A percentile compares a stretch with the other conserved stretches of the same genome.
Conservation (phyloP, 2,113 vertebrate species). For the Pundamilia nyererei region DNA sequence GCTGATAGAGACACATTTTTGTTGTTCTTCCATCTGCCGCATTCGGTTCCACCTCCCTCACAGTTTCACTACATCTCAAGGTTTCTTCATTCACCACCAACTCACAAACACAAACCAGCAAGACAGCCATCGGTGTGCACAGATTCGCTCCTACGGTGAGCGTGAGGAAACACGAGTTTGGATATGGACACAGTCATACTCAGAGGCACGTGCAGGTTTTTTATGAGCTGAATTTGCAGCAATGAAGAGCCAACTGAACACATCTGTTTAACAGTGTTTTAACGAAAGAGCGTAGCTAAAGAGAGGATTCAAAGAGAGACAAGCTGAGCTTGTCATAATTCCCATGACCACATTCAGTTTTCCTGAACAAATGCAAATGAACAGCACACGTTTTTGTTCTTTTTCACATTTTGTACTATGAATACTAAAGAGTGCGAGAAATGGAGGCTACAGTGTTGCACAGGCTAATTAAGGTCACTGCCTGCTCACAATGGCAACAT, state of each 20-base stretch:
- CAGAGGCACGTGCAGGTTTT: background rate
- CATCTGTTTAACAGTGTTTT: background rate
- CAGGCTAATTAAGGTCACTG: background rate
- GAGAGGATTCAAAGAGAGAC: background rate
- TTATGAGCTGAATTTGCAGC: background rate
- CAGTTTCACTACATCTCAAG: background rate
- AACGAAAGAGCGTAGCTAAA: background rate
- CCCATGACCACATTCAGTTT: background rate
- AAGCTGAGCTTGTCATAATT: background rate
- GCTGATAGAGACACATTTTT: background rate
- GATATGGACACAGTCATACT: background rate
- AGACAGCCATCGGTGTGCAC: background rate
- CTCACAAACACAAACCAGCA: background rate
- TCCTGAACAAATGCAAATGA: background rate
- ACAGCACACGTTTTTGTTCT: background rate
- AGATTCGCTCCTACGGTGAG: background rate
- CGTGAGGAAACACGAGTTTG: background rate
- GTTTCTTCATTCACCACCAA: background rate
- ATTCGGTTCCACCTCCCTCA: background rate
- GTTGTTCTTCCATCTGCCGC: background rate
- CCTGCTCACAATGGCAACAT: background rate
- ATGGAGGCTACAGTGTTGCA: background rate
- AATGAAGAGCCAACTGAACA: background rate
- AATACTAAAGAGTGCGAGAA: background rate
- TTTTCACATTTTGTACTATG: background rate